Base-by-base conservation (phyloP, 2,797 vertebrate species). In the Argentina silus region DNA sequence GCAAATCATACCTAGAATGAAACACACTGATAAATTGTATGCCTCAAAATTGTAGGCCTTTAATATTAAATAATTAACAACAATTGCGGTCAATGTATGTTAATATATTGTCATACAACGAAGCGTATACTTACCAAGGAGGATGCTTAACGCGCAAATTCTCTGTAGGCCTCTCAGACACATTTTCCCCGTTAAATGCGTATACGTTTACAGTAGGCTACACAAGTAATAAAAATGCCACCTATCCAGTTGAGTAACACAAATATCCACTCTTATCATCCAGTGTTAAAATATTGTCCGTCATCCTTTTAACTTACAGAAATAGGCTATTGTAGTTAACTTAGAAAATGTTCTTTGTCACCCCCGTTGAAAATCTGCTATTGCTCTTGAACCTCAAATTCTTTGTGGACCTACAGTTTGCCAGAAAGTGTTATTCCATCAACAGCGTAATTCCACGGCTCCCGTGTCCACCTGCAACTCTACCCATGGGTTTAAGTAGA, bases 91-190 rank as follows among this genome's bases (percentile, higher is more conserved):
- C 1, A 36, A 36, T 36, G 27, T 36, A 36, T 36, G 27, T 36
- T 4, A 36, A 2, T 36, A n/a, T n/a, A n/a, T n/a, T n/a, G n/a
- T n/a, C n/a, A 55, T 17, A n/a, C 5, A 55, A 15, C 51, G 51
- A 5, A 4, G n/a, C n/a, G 50, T 15, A 19, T 45, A 71, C 90
- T 88, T 51, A 93, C 91, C 89, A 5, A 88, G 79, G 0, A 91
- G 66, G 82, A 92, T 63, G 78, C 75, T 81, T 53, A 86, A 11
- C 11, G 60, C 48, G 55, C 36, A 76, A 3, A 62, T 44, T 53
- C 78, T 67, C 63, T 17, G 78, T 55, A 1, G 72, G 77, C 82
- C 42, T 36, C 15, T 23, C 11, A 55, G 36, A 17, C 83, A 75
- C 91, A 93, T 92, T 61, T 43, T 77, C 51, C 1, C 42, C 56